phyloP scores from a whole-genome alignment of 1,140 invertebrate species.

The Cotesia vestalis region DNA sequence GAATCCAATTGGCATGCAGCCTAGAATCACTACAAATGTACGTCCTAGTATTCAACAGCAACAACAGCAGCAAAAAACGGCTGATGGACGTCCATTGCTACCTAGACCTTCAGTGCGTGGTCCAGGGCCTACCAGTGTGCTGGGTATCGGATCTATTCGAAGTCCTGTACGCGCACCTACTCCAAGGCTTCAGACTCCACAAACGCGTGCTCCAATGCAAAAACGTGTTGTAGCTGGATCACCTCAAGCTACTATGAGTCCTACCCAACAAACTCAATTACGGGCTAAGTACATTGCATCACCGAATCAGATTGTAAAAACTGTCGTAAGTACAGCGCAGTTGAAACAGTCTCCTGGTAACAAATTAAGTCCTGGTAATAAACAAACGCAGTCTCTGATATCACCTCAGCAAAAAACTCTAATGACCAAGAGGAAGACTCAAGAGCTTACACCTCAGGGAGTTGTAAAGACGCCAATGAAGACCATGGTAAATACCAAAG shows the following conservation, averaged over 20 bases:
- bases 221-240: constrained; percentile 51
- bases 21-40: constrained; percentile 50
- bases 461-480: constrained; percentile 48
- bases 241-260: constrained; percentile 30
- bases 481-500: constrained; percentile 46
- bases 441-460: constrained; percentile 53
- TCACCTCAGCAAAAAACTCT: constrained; percentile 63
- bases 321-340: constrained; percentile 28
- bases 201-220: constrained; percentile 51
- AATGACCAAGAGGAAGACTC: constrained; percentile 62
- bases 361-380: constrained; percentile 43
- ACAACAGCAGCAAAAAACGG: constrained; percentile 44
- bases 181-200: constrained; percentile 44
- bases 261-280: constrained; percentile 46
- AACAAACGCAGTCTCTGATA: constrained; percentile 55
- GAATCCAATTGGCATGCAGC: constrained; percentile 50
- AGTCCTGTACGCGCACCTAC: constrained; percentile 51
- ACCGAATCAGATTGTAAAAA: constrained; percentile 36
- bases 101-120: constrained; percentile 56
- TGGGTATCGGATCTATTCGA: constrained; percentile 51
- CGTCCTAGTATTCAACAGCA: constrained; percentile 40
- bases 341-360: constrained; percentile 46
- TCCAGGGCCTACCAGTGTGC: constrained; percentile 52
- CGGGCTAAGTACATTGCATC: constrained; percentile 48
- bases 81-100: constrained; percentile 55